Conservation (phyloP, 2,113 vertebrate genomes). For the Toxotes jaculatrix region DNA sequence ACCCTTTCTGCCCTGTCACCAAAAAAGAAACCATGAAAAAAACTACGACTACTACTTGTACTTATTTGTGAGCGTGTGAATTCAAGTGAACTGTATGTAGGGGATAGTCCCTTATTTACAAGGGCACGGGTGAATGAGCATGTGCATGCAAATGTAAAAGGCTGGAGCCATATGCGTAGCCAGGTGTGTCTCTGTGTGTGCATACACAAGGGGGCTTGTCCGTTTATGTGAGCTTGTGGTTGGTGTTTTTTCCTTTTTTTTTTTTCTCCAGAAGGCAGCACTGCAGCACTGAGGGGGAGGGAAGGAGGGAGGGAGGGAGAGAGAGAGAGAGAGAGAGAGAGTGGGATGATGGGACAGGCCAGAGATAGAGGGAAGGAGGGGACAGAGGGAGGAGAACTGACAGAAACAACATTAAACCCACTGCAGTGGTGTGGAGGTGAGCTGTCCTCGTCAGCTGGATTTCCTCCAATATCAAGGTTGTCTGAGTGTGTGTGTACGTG, state of each 20-base stretch:
- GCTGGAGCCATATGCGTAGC: constrained; percentile 50
- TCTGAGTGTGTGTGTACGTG: background rate
- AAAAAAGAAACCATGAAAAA: background rate
- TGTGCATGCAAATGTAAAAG: constrained; percentile 67
- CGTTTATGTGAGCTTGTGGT: constrained; percentile 50
- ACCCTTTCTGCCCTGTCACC: background rate
- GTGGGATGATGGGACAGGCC: constrained; percentile 39
- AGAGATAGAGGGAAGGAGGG: constrained; percentile 31
- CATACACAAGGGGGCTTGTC: constrained; percentile 63
- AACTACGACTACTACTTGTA: background rate
- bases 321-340: background rate
- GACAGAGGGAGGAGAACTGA: constrained; percentile 38
- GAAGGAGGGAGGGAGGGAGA: constrained; percentile 2
- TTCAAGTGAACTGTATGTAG: constrained; percentile 28
- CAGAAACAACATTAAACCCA: constrained; percentile 69
- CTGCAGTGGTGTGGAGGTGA: constrained; percentile 70
- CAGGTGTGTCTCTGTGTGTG: constrained; percentile 58
- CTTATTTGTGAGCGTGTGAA: constrained; percentile 17
- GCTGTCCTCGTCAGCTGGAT: constrained; percentile 18
- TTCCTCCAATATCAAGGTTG: constrained; percentile 38
- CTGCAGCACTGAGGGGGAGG: constrained; percentile 66
- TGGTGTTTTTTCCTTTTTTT: constrained; percentile 53
- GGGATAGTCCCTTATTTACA: constrained; percentile 65
- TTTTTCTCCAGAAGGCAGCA: constrained; percentile 66
- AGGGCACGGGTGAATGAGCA: constrained; percentile 60